phyloP scores from a whole-genome alignment of 2,888 invertebrate genomes.

The Ditylenchus weischeri region DNA sequence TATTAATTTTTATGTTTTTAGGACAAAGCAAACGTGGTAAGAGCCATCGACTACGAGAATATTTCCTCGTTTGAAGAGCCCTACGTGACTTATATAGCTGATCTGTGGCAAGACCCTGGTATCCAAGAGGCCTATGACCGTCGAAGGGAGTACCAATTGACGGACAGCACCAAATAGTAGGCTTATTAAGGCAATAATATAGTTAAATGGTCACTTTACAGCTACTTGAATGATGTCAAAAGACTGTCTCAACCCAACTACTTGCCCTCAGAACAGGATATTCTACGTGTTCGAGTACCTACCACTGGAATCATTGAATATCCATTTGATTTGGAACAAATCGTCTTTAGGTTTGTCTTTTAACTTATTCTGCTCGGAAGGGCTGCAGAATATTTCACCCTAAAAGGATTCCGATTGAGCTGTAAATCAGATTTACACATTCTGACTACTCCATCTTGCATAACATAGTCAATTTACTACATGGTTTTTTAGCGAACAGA shows the following conservation, averaged over 20 bases:
- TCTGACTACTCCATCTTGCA: too few relatives aligned
- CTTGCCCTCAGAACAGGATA: slow-evolving; percentile 98
- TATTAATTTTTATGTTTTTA: slow-evolving; percentile 19
- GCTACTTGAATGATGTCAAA: slow-evolving; percentile 98
- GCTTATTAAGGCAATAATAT: neutral
- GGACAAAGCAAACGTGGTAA: slow-evolving; percentile 78
- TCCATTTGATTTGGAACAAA: slow-evolving; percentile 99
- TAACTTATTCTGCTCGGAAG: neutral
- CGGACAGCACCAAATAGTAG: slow-evolving; percentile 99
- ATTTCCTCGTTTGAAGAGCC: slow-evolving; percentile 96
- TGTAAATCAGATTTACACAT: too few relatives aligned
- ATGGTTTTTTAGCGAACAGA: too few relatives aligned
- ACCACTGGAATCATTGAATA: slow-evolving; percentile 99
- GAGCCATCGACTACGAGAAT: slow-evolving; percentile 95
- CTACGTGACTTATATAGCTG: slow-evolving; percentile 90
- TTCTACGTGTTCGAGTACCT: slow-evolving; percentile 96
- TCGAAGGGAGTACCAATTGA: slow-evolving; percentile 97
- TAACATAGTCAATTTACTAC: too few relatives aligned
- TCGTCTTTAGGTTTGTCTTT: slow-evolving; percentile 87
- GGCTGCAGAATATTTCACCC: too few relatives aligned
- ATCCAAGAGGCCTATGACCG: slow-evolving; percentile 99
- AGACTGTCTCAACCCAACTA: slow-evolving; percentile 92
- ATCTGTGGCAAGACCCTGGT: slow-evolving; percentile 90
- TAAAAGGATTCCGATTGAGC: too few relatives aligned
- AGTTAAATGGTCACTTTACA: slow-evolving; percentile 61